Conservation (phyloP, 2,888 invertebrate species). For the Drosophila paranaensis region DNA sequence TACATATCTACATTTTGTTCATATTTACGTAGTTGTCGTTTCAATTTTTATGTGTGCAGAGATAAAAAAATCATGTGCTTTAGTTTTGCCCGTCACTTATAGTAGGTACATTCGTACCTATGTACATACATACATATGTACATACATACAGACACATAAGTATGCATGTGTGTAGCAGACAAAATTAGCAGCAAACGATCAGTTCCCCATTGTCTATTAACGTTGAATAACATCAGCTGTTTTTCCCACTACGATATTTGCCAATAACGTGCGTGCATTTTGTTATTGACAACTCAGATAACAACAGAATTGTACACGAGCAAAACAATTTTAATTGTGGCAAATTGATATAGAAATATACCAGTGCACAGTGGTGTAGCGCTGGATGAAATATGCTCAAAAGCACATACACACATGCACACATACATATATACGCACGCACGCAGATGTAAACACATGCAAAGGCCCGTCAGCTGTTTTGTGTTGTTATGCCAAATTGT, state of each 20-base stretch:
- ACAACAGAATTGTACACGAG: conserved; percentile 28
- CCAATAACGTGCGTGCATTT: conserved; percentile 20
- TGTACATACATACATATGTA: neutral
- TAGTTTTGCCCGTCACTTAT: conserved; percentile 37
- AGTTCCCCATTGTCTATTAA: conserved; percentile 25
- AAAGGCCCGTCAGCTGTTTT: conserved; percentile 70
- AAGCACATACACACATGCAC: conserved; percentile 1
- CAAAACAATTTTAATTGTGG: conserved; percentile 37
- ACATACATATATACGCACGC: conserved; percentile 10
- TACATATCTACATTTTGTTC: conserved; percentile 15
- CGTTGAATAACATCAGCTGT: conserved; percentile 50
- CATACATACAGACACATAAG: neutral
- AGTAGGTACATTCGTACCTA: conserved; percentile 6
- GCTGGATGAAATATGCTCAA: conserved; percentile 12
- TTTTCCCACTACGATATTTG: conserved; percentile 11
- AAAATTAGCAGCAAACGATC: conserved; percentile 40
- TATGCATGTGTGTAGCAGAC: conserved; percentile 28
- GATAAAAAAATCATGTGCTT: conserved; percentile 52
- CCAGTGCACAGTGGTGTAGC: conserved; percentile 8
- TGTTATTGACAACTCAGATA: conserved; percentile 31
- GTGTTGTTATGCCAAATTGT: conserved; percentile 69
- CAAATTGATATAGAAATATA: conserved; percentile 30
- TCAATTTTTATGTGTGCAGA: conserved; percentile 62
- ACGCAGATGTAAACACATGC: conserved; percentile 29
- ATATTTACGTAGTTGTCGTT: conserved; percentile 57